Percentiles rank a stretch among this genome's conserved stretches.
These are phyloP conservation scores for Malurus elegans DNA, from an alignment of 2,113 vertebrate genomes.

Conservation along the genomic window DNA sequence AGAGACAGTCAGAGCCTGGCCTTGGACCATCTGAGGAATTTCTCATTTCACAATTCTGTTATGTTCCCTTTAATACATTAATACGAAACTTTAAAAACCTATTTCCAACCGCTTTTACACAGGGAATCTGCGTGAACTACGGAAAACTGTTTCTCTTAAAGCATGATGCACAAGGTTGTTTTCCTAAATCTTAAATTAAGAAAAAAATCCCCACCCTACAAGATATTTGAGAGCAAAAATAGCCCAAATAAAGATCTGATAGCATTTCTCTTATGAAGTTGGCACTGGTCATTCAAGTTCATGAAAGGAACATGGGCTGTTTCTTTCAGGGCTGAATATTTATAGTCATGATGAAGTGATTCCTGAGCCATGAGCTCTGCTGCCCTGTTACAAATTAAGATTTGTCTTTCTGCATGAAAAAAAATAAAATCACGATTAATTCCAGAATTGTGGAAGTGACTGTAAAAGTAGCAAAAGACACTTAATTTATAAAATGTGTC, in stretches of 20 bases:
- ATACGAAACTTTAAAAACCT: not conserved
- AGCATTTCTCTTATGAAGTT: not conserved
- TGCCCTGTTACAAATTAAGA: conserved; percentile 12
- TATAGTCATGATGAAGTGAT: conserved; percentile 25
- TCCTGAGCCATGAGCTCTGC: conserved; percentile 29
- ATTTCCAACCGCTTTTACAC: not conserved
- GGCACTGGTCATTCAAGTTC: not conserved
- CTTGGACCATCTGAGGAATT: not conserved
- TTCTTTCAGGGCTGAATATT: conserved; percentile 28
- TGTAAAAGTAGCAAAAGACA: not conserved
- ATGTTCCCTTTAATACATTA: not conserved
- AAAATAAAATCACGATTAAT: conserved; percentile 4
- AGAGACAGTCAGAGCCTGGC: not conserved
- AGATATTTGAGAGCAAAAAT: not conserved
- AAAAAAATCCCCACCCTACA: not conserved
- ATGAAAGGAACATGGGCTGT: not conserved
- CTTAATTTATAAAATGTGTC: not conserved
- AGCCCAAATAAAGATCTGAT: not conserved
- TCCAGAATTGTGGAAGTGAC: conserved; percentile 9
- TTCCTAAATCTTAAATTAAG: not conserved
- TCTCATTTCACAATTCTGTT: not conserved
- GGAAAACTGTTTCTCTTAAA: not conserved
- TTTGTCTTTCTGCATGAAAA: conserved; percentile 10
- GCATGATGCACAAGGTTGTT: not conserved
- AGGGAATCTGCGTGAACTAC: not conserved